Evolutionary conservation across 1,140 invertebrate species (phyloP).

Genomic region (Lethocerus indicus): DNA sequence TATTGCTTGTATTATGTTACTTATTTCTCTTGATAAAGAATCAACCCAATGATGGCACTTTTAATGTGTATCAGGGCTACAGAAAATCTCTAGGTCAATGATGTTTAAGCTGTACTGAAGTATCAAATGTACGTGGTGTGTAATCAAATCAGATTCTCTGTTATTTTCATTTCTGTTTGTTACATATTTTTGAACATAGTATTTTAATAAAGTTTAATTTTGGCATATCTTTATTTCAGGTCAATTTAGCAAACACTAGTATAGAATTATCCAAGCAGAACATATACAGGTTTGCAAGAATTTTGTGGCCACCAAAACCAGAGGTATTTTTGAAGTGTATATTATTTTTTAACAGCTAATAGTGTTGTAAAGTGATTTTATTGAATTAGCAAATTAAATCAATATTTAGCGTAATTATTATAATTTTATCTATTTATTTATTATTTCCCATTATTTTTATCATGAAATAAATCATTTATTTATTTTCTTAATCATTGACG

Average conservation of each 20-base stretch:
- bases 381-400: neutral
- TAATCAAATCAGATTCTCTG: too few relatives aligned
- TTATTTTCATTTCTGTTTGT: too few relatives aligned
- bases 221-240: constrained; percentile 42
- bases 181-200: too few relatives aligned
- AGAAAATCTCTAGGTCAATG: too few relatives aligned
- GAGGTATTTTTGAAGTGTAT: constrained; percentile 55
- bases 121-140: too few relatives aligned
- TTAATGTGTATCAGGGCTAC: too few relatives aligned
- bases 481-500: constrained; percentile 1
- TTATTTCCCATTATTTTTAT: constrained; percentile 3
- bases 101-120: too few relatives aligned
- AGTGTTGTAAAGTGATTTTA: neutral
- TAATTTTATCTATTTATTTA: neutral
- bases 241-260: constrained; percentile 87
- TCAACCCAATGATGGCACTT: too few relatives aligned
- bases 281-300: constrained; percentile 76
- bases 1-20: too few relatives aligned
- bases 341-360: neutral
- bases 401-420: neutral
- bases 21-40: too few relatives aligned
- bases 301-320: constrained; percentile 86
- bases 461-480: neutral
- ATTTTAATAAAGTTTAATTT: too few relatives aligned
- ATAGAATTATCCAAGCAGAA: constrained; percentile 87